phyloP scores from a whole-genome alignment of 35 echinoderm and acorn worm species.

The Heliocidaris erythrogramma region DNA sequence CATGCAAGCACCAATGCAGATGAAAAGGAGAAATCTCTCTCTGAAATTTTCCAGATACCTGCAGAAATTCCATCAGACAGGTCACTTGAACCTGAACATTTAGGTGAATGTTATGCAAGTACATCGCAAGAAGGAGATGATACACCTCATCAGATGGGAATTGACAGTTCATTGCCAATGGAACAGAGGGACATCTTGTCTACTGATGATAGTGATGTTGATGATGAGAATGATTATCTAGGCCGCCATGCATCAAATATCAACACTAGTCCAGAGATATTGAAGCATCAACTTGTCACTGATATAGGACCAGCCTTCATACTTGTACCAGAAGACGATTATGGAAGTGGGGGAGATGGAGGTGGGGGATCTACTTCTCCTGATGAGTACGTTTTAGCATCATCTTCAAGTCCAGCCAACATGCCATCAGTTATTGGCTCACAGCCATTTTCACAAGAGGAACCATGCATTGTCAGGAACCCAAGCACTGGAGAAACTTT shows the following conservation, averaged over 20 bases:
- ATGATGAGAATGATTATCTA: not conserved
- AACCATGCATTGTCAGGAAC: constrained; percentile 19
- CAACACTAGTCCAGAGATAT: not conserved
- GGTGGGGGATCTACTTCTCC: not conserved
- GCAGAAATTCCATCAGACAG: not conserved
- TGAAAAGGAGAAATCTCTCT: not conserved
- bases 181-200: not conserved
- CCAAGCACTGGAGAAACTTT: not conserved
- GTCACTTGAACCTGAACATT: not conserved
- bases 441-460: not conserved
- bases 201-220: not conserved
- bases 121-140: not conserved
- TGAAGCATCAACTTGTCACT: constrained; percentile 31
- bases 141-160: not conserved
- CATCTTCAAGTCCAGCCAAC: not conserved
- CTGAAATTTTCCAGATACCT: not conserved
- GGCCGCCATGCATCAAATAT: not conserved
- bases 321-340: constrained; percentile 18
- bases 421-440: constrained; percentile 22
- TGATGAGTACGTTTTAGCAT: constrained; percentile 9
- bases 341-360: not conserved
- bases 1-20: not conserved
- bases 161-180: not conserved
- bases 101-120: not conserved
- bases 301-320: constrained; percentile 8